These are phyloP conservation scores for Prietella phreatophila DNA, from an alignment of 2,113 vertebrate species.

Conservation along the genomic window DNA sequence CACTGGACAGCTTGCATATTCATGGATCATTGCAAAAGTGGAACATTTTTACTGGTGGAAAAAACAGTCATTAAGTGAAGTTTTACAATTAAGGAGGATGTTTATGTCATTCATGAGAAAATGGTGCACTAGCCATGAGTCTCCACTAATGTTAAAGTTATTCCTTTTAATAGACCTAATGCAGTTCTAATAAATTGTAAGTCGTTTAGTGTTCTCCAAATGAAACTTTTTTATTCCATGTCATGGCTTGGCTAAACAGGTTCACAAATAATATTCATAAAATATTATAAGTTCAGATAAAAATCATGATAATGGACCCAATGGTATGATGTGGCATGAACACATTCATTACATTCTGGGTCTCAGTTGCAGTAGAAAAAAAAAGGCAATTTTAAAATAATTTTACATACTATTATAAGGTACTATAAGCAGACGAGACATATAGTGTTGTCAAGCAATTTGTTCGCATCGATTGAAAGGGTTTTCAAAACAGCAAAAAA, in stretches of 20 bases:
- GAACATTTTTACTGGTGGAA: slow-evolving; percentile 11
- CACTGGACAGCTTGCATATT: background rate
- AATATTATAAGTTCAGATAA: background rate
- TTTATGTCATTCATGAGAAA: slow-evolving; percentile 7
- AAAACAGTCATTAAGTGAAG: background rate
- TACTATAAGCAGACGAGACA: background rate
- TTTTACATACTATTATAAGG: background rate
- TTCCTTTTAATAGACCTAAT: background rate
- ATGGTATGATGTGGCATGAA: background rate
- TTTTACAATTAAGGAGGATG: slow-evolving; percentile 11
- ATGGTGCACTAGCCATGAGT: background rate
- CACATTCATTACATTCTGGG: background rate
- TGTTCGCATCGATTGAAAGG: too few species aligned
- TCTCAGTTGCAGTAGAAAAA: background rate
- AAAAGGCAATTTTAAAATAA: background rate
- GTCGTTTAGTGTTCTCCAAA: background rate
- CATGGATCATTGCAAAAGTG: background rate
- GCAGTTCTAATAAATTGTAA: background rate
- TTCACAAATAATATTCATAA: background rate
- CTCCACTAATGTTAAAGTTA: background rate
- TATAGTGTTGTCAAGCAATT: too few species aligned
- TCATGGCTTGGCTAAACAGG: background rate
- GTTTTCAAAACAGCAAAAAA: too few species aligned
- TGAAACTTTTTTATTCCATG: background rate
- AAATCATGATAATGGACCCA: background rate